A percentile compares a stretch with the other conserved stretches of the same genome.
Conservation (phyloP, 2,888 invertebrate species). For the Abrostola triplasia region DNA sequence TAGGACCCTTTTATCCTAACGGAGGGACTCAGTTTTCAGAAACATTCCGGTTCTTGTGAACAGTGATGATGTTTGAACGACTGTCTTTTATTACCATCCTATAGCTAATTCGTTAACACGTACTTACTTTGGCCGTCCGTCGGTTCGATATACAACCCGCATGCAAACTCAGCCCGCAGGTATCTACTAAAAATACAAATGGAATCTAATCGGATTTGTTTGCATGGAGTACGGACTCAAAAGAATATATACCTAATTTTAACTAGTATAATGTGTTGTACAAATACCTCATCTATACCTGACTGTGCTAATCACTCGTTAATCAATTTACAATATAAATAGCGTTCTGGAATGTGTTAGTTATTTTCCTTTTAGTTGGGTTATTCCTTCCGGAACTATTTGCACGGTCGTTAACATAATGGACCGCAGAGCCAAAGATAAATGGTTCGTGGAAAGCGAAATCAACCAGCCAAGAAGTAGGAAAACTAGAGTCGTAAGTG, state of each 20-base stretch:
- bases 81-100: constrained; percentile 14
- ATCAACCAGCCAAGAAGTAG: constrained; percentile 72
- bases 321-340: constrained; percentile 17
- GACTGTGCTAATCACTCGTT: constrained; percentile 30
- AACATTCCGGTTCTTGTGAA: constrained; percentile 16
- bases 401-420: constrained; percentile 80
- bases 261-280: no score
- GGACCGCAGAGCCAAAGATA: constrained; percentile 76
- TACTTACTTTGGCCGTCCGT: neutral
- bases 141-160: constrained; percentile 3
- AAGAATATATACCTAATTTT: neutral
- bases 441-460: constrained; percentile 75
- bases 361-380: constrained; percentile 64
- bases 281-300: no score
- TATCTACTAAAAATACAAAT: neutral
- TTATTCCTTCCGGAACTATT: constrained; percentile 79
- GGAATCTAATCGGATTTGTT: neutral
- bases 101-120: neutral
- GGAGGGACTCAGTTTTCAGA: constrained; percentile 36
- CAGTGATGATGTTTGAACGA: constrained; percentile 22
- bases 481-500: constrained; percentile 66
- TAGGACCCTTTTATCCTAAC: constrained; percentile 38
- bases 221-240: neutral
- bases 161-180: neutral
- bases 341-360: constrained; percentile 59